A percentile compares a stretch with the other conserved stretches of the same genome.
These are phyloP conservation scores for Chelon auratus DNA, from an alignment of 2,797 vertebrate species.

Conservation along the genomic window DNA sequence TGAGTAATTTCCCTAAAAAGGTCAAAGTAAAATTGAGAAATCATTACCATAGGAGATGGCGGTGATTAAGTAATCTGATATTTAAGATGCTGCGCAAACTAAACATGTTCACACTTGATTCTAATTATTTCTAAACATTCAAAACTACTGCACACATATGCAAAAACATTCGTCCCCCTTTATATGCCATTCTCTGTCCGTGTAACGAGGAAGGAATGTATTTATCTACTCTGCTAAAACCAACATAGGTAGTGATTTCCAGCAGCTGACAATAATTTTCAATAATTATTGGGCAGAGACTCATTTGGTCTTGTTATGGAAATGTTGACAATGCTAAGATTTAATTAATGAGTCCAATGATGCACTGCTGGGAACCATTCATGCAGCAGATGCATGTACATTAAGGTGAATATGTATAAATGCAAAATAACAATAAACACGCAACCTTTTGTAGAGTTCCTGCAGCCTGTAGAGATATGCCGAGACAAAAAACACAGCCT, in stretches of 20 bases:
- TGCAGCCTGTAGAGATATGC: conserved; percentile 3
- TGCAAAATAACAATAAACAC: not conserved
- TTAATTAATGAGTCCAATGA: conserved; percentile 28
- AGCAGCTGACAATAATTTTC: conserved; percentile 46
- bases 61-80: conserved; percentile 46
- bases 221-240: conserved; percentile 23
- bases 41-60: conserved; percentile 40
- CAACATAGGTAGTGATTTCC: conserved; percentile 46
- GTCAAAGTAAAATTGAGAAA: conserved; percentile 47
- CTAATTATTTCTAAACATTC: conserved; percentile 25
- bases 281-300: conserved; percentile 47
- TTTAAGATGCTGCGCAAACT: conserved; percentile 23
- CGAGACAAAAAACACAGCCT: not conserved
- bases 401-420: conserved; percentile 25
- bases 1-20: conserved; percentile 63
- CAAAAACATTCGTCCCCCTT: conserved; percentile 11
- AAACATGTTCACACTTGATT: conserved; percentile 26
- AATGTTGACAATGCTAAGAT: conserved; percentile 52
- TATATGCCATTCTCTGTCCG: conserved; percentile 4
- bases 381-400: conserved; percentile 22
- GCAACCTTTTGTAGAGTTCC: not conserved
- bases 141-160: not conserved
- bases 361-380: conserved; percentile 22
- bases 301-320: conserved; percentile 42
- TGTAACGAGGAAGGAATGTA: conserved; percentile 21